A percentile compares a stretch with the other conserved stretches of the same genome.
Conservation (phyloP, 1,140 invertebrate species). For the Bicyclus anynana region DNA sequence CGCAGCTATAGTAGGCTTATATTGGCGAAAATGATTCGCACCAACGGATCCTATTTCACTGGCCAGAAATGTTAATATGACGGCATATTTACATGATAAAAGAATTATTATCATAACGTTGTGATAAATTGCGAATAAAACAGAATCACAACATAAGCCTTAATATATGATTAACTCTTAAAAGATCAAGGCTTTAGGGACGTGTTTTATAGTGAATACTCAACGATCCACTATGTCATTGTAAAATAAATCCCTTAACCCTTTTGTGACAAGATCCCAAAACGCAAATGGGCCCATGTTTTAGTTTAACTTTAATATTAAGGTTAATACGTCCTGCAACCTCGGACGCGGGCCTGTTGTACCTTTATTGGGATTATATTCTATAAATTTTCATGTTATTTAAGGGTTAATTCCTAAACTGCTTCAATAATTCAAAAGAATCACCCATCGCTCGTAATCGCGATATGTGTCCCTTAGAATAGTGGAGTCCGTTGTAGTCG, state of each 20-base stretch:
- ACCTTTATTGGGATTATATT: slow-evolving; percentile 2
- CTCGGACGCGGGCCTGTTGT: background rate
- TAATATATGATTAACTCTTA: background rate
- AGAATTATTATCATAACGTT: background rate
- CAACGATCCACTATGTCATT: background rate
- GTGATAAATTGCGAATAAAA: background rate
- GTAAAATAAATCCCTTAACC: background rate
- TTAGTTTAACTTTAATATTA: background rate
- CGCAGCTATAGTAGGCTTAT: too few species aligned
- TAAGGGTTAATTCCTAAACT: too few species aligned
- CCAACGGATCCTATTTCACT: too few species aligned
- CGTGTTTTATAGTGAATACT: background rate
- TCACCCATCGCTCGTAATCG: background rate
- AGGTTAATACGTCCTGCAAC: background rate
- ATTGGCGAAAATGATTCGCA: too few species aligned
- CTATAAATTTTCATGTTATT: background rate
- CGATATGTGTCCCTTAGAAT: background rate
- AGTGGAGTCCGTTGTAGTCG: too few species aligned
- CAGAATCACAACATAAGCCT: background rate
- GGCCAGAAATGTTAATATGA: too few species aligned
- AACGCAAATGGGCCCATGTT: background rate
- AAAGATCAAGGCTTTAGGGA: background rate
- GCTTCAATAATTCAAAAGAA: slow-evolving; percentile 45
- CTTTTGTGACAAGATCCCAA: background rate
- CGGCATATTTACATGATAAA: too few species aligned